A percentile compares a stretch with the other conserved stretches of the same genome.
Evolutionary conservation across 1,140 invertebrate genomes (phyloP).

Genomic region (Bombus terrestris): DNA sequence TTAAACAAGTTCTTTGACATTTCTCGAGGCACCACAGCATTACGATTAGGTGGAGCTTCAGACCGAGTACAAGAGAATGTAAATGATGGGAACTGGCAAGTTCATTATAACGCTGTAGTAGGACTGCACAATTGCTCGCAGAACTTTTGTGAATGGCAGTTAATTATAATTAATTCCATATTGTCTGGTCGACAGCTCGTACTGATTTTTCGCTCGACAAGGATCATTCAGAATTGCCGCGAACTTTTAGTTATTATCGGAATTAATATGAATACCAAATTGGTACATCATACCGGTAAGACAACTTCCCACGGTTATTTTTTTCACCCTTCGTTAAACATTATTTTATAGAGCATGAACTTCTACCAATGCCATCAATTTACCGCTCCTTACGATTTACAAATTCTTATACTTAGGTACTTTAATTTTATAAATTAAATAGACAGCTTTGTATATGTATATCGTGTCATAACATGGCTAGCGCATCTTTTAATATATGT

Average conservation of each 20-base stretch:
- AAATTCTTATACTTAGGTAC: neutral
- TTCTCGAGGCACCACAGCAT: slow-evolving; percentile 25
- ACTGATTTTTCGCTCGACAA: slow-evolving; percentile 52
- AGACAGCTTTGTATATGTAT: neutral
- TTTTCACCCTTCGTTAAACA: neutral
- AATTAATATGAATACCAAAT: slow-evolving; percentile 52
- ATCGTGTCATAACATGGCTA: too few relatives aligned
- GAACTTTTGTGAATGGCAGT: slow-evolving; percentile 72
- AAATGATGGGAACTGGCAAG: slow-evolving; percentile 64
- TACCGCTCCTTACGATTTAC: neutral
- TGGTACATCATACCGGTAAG: neutral
- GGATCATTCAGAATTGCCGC: slow-evolving; percentile 45
- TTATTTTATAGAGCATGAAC: neutral
- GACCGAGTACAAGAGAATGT: slow-evolving; percentile 61
- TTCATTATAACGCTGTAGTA: slow-evolving; percentile 59
- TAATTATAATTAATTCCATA: slow-evolving; percentile 77
- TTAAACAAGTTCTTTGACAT: slow-evolving; percentile 57
- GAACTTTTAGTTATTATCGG: slow-evolving; percentile 54
- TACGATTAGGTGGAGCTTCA: slow-evolving; percentile 28
- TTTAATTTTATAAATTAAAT: neutral
- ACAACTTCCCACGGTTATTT: neutral
- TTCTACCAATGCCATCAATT: neutral
- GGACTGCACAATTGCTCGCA: slow-evolving; percentile 58
- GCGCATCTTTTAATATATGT: too few relatives aligned
- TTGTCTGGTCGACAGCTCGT: slow-evolving; percentile 66